A percentile compares a stretch with the other conserved stretches of the same genome.
These are phyloP conservation scores for Lophius americanus DNA, from an alignment of 2,797 vertebrate genomes.

Conservation along the genomic window DNA sequence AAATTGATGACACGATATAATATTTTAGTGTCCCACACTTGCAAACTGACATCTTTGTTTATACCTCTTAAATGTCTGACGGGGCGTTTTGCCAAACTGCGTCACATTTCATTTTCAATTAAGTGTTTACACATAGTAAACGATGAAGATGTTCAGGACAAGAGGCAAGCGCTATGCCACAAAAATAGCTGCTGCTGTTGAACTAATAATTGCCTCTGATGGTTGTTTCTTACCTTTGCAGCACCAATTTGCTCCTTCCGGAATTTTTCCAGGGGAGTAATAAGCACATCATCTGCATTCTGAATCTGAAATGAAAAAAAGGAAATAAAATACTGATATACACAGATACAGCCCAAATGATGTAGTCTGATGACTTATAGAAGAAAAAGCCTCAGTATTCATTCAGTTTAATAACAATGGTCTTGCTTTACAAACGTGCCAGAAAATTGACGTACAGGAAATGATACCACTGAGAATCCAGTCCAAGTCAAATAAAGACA, in stretches of 20 bases:
- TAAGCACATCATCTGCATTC: conserved; percentile 96
- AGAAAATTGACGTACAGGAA: conserved; percentile 36
- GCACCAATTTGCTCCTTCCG: conserved; percentile 98
- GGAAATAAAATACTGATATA: conserved; percentile 10
- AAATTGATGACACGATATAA: conserved; percentile 5
- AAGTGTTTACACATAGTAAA: conserved; percentile 38
- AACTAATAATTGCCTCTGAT: conserved; percentile 43
- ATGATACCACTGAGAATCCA: conserved; percentile 31
- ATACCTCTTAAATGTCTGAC: conserved; percentile 22
- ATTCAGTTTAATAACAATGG: conserved; percentile 33
- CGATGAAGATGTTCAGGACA: conserved; percentile 9
- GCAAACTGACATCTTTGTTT: conserved; percentile 29
- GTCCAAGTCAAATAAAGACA: conserved; percentile 37
- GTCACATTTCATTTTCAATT: conserved; percentile 55
- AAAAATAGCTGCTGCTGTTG: conserved; percentile 25
- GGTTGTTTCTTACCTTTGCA: conserved; percentile 90
- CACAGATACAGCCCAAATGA: conserved; percentile 32
- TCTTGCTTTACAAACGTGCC: conserved; percentile 22
- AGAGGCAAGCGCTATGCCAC: conserved; percentile 23
- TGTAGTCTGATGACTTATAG: conserved; percentile 2
- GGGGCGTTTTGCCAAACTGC: conserved; percentile 33
- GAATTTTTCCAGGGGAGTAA: conserved; percentile 96
- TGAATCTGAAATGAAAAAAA: conserved; percentile 87
- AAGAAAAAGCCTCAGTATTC: conserved; percentile 23
- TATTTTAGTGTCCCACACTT: conserved; percentile 19